Evolutionary conservation across 2,797 vertebrate species (phyloP).

Genomic region (Leuciscus waleckii): DNA sequence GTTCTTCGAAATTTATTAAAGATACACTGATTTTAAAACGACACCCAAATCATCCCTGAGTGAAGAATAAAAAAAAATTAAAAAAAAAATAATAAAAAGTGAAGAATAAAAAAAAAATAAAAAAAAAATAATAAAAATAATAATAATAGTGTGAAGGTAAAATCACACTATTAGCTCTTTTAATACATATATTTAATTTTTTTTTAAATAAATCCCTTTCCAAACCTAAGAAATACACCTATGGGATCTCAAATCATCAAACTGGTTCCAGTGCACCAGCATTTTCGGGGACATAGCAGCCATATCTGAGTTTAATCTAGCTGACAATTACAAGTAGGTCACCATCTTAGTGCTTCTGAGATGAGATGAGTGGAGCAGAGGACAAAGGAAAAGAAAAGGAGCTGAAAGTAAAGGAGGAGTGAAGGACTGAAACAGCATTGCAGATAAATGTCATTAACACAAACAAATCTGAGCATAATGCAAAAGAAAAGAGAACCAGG

Average conservation of each 20-base stretch:
- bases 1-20: not conserved
- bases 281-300: slow-evolving; percentile 40
- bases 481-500: not conserved
- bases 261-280: not conserved
- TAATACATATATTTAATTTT: not conserved
- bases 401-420: not conserved
- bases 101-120: no score
- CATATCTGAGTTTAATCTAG: slow-evolving; percentile 45
- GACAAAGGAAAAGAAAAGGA: slow-evolving; percentile 29
- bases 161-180: not conserved
- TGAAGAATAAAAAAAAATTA: no score
- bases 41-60: not conserved
- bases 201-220: no score
- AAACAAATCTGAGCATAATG: not conserved
- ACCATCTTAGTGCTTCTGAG: slow-evolving; percentile 40
- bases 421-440: not conserved
- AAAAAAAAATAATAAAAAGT: no score
- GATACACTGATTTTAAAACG: not conserved
- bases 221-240: not conserved
- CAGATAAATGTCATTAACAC: slow-evolving; percentile 3
- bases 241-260: slow-evolving; percentile 7
- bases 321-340: slow-evolving; percentile 57
- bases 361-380: slow-evolving; percentile 17
- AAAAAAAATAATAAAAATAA: no score
- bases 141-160: not conserved